Base-by-base conservation (phyloP, 1,140 invertebrate species). In the Asbolus verrucosus region DNA sequence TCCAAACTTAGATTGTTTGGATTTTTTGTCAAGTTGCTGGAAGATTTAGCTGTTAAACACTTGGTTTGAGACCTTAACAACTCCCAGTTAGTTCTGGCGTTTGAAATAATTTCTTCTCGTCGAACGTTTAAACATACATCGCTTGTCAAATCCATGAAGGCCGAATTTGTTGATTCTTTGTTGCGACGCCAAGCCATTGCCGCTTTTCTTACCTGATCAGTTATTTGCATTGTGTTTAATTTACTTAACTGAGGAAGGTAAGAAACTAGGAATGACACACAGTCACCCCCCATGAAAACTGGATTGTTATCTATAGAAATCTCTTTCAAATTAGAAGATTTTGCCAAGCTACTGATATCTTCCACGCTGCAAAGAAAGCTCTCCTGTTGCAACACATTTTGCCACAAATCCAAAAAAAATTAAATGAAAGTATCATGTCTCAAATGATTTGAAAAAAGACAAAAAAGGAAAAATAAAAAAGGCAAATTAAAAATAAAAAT, bases 301-400 rank as follows among this genome's bases (percentile, higher is more conserved):
- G 94, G 93, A 84, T 96, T 96, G 15, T 92, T 92, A 80, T 96
- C 94, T 36, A 96, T 88, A 6, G 92, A 90, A 31, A 96, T 87
- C 83, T 95, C 94, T 41, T 87, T 86, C 2, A 96, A 84, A 39
- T 89, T 88, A 1, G 81, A 82, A 1, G 91, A 90, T 79, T 93
- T 89, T 9, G 88, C 88, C 50, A 95, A 80, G 72, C 90, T 91
- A 13, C 87, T 87, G 76, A 95, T 90, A 76, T 94, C 92, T 78
- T 94, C 93, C 67, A 94, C 90, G 77, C 92, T 93, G 76, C 72
- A 87, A 84, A 61, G n/a, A n/a, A n/a, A n/a, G n/a, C n/a, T n/a
- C n/a, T n/a, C n/a, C n/a, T n/a, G n/a, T n/a, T n/a, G n/a, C n/a
- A n/a, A n/a, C n/a, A n/a, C n/a, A n/a, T n/a, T n/a, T n/a, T n/a